Conservation (phyloP, 2,888 invertebrate species). For the Listrodromus nycthemerus region DNA sequence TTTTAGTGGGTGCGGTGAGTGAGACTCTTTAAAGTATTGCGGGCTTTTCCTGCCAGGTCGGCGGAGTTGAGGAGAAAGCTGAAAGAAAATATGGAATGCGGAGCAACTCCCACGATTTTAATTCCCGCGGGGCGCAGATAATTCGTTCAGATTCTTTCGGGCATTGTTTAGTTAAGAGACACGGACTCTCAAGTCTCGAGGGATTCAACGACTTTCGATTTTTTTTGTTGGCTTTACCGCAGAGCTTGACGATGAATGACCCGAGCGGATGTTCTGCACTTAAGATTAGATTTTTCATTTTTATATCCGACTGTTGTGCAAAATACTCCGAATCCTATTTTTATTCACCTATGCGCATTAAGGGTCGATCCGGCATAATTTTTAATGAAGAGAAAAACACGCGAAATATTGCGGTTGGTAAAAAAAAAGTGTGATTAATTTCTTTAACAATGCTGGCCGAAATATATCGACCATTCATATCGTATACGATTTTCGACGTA, state of each 20-base stretch:
- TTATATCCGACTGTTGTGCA: background rate
- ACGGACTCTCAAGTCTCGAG: background rate
- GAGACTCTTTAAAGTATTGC: slow-evolving; percentile 41
- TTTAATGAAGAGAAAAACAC: too few relatives aligned
- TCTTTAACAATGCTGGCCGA: too few relatives aligned
- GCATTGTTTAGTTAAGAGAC: slow-evolving; percentile 34
- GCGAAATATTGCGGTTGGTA: too few relatives aligned
- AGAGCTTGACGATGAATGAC: background rate
- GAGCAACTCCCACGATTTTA: slow-evolving; percentile 15
- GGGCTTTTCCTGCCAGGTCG: slow-evolving; percentile 8
- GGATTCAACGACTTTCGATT: slow-evolving; percentile 2
- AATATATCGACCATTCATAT: too few relatives aligned
- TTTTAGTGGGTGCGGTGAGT: slow-evolving; percentile 28
- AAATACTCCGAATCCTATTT: background rate
- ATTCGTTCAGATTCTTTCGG: background rate
- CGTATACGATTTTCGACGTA: too few relatives aligned
- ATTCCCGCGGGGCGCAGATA: slow-evolving; percentile 12
- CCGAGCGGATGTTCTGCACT: background rate
- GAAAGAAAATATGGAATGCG: slow-evolving; percentile 23
- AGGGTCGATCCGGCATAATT: too few relatives aligned
- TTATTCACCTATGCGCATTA: too few relatives aligned
- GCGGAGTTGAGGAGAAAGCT: background rate
- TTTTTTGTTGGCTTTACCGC: background rate
- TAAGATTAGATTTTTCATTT: background rate
- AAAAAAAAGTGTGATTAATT: too few relatives aligned